Conservation (phyloP, 2,113 vertebrate species). For the Arenaria interpres region DNA sequence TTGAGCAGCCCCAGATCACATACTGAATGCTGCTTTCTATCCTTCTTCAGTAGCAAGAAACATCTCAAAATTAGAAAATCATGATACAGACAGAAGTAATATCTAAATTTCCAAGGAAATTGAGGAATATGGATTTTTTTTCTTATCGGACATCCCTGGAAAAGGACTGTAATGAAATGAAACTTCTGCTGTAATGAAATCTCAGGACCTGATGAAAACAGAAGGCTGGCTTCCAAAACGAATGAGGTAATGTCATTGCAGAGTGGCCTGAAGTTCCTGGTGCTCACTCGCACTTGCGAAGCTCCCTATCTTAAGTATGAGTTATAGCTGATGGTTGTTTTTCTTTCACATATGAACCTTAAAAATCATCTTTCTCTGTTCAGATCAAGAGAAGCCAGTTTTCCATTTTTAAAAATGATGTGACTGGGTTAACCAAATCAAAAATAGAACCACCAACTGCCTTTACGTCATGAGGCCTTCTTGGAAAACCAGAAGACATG, state of each 20-base stretch:
- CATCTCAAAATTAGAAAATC: neutral
- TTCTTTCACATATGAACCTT: neutral
- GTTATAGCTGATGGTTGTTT: neutral
- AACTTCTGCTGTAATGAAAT: neutral
- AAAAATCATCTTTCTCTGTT: neutral
- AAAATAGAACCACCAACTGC: neutral
- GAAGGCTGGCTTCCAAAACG: neutral
- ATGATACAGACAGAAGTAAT: neutral
- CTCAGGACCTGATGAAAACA: neutral
- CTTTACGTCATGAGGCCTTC: neutral
- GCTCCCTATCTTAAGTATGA: neutral
- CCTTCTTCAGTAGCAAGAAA: neutral
- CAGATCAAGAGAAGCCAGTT: neutral
- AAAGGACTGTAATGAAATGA: neutral
- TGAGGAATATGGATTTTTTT: neutral
- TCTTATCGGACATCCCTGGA: too few species aligned
- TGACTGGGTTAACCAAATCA: neutral
- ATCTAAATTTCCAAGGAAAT: neutral
- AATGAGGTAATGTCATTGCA: neutral
- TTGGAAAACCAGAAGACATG: neutral
- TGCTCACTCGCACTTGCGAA: neutral
- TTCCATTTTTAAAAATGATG: neutral
- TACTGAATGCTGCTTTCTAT: neutral
- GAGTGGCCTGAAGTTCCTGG: neutral
- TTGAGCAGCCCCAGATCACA: neutral